Percentiles rank a stretch among this genome's conserved stretches.
phyloP scores from a whole-genome alignment of 2,888 invertebrate genomes.

The Trachelus stipa region DNA sequence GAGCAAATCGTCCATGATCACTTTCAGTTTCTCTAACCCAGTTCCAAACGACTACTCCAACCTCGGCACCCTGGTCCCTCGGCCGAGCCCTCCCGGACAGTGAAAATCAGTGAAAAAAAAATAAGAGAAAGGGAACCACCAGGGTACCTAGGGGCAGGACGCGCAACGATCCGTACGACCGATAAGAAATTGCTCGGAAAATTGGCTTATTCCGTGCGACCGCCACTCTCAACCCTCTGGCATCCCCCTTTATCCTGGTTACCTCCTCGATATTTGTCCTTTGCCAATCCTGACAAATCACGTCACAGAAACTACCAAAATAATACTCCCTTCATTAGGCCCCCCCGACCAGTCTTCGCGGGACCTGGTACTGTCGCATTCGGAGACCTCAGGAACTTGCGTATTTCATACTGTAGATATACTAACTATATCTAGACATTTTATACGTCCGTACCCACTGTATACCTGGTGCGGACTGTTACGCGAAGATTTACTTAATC shows the following conservation, averaged over 20 bases:
- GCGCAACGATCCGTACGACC: conserved; percentile 46
- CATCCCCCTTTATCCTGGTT: not conserved
- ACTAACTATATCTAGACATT: not conserved
- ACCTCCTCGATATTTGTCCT: conserved; percentile 23
- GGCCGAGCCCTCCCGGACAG: not conserved
- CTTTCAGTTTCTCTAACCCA: not conserved
- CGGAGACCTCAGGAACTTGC: not conserved
- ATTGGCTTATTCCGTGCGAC: conserved; percentile 61
- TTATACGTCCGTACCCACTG: not conserved
- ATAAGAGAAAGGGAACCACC: conserved; percentile 2
- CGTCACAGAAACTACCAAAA: conserved; percentile 41
- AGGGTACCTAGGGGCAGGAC: not conserved
- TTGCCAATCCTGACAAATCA: conserved; percentile 55
- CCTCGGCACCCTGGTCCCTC: not conserved
- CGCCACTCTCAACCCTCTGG: conserved; percentile 28
- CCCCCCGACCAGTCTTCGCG: not conserved
- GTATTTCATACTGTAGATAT: not conserved
- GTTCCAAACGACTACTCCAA: not conserved
- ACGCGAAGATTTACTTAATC: not conserved
- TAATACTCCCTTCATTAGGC: not conserved
- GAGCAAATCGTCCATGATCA: not conserved
- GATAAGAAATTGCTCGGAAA: conserved; percentile 63
- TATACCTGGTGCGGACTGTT: not conserved
- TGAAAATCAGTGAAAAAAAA: conserved; percentile 8
- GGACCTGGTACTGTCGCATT: not conserved